Evolutionary conservation across 2,113 vertebrate species (phyloP).

Genomic region (Callipepla californica): DNA sequence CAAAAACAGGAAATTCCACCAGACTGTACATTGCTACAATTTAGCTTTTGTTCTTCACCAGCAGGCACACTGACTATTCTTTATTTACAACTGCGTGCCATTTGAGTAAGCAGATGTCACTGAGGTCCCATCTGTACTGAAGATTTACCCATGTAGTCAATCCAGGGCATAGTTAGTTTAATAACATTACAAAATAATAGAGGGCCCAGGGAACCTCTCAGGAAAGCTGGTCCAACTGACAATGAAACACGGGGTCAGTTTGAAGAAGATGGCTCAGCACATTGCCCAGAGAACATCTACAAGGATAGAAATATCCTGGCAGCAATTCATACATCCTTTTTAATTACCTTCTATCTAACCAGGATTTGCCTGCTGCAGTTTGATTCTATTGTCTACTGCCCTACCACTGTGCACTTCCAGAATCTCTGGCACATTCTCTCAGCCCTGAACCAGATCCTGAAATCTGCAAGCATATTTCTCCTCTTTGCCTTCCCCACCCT

Average conservation of each 20-base stretch:
- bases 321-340: not conserved
- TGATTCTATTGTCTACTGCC: not conserved
- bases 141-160: rapidly evolving
- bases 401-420: not conserved
- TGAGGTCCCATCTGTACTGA: not conserved
- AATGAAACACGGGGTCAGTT: not conserved
- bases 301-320: not conserved
- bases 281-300: not conserved
- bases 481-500: not conserved
- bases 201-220: not conserved
- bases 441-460: not conserved
- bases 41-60: not conserved
- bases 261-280: not conserved
- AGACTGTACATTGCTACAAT: not conserved
- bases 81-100: rapidly evolving
- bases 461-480: not conserved
- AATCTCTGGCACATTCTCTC: not conserved
- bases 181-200: not conserved
- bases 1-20: not conserved
- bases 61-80: not conserved
- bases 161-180: not conserved
- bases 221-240: rapidly evolving
- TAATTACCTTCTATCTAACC: not conserved
- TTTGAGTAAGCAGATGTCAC: not conserved
- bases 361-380: not conserved